Base-by-base conservation (phyloP, 2,797 vertebrate genomes). In the Oophaga sylvatica region DNA sequence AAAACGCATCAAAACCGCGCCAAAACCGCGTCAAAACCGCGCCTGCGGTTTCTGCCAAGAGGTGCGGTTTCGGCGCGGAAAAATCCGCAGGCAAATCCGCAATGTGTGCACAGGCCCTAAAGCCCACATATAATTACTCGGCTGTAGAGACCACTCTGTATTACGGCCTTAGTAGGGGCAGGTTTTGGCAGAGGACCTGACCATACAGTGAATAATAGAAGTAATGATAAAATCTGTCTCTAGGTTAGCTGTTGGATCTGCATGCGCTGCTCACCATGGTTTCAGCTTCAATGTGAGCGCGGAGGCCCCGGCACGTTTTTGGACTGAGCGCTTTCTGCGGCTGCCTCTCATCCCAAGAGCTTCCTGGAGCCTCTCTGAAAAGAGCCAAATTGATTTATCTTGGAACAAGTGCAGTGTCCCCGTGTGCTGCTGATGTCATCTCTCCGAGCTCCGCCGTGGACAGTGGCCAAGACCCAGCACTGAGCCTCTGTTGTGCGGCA, bases 341-440 rank as follows among this genome's bases (percentile, higher is more conserved):
- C 67, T 31, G 86, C 80, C 67, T 60, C 91, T 90, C 91, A 92
- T 91, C 91, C 93, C 87, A 92, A 90, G 89, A 92, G 91, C 87
- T 92, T 95, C 92, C 91, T 93, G 73, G 90, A 91, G 90, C 92
- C 90, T 90, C 90, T 92, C 93, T 92, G 92, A 93, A 92, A 92
- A 92, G 92, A 92, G 92, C 94, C 94, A 94, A 94, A 95, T 95
- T 95, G 94, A 94, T 93, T 95, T 92, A 91, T 90, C 92, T 92
- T 92, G 92, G 92, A 92, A 90, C 91, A 92, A 90, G 92, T 93
- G 90, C 83, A 71, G 75, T 92, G 90, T 93, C 92, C 92, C 91
- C 87, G 88, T 90, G 91, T 92, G 91, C 90, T 83, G 86, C 91
- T 95, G 94, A 94, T 92, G 93, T 94, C 92, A 95, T 93, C 90